Conservation (phyloP, 1,140 invertebrate species). For the Aphidius gifuensis region DNA sequence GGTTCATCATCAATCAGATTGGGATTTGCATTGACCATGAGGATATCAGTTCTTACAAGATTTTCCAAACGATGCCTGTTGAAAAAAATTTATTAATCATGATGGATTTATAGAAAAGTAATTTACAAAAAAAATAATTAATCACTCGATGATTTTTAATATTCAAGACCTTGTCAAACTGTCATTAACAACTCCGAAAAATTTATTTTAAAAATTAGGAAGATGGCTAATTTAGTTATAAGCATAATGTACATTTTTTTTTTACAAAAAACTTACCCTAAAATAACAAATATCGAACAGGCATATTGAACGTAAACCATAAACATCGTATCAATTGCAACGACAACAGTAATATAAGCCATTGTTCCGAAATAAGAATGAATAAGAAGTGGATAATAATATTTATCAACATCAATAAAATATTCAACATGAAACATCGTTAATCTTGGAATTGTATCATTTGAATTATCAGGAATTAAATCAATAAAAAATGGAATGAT, state of each 20-base stretch:
- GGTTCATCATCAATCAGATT: constrained; percentile 17
- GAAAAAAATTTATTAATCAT: too few relatives aligned
- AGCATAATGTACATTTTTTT: too few relatives aligned
- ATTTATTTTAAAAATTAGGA: neutral
- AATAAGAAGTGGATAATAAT: constrained; percentile 32
- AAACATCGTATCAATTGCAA: constrained; percentile 33
- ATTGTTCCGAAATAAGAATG: constrained; percentile 35
- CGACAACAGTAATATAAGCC: constrained; percentile 29
- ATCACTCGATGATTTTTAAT: too few relatives aligned
- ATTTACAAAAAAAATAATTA: too few relatives aligned
- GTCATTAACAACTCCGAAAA: too few relatives aligned
- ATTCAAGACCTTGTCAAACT: too few relatives aligned
- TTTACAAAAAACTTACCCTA: constrained; percentile 27
- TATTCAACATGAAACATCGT: constrained; percentile 34
- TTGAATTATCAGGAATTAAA: constrained; percentile 13
- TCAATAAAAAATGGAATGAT: constrained; percentile 24
- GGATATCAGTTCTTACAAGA: constrained; percentile 19
- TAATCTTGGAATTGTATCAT: constrained; percentile 18
- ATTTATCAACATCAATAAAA: constrained; percentile 31
- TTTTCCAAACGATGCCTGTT: constrained; percentile 29
- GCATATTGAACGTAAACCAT: constrained; percentile 30
- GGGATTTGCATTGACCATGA: constrained; percentile 25
- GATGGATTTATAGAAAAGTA: too few relatives aligned
- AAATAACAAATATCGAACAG: constrained; percentile 33
- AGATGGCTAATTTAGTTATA: neutral